Evolutionary conservation across 1,140 invertebrate genomes (phyloP).

Genomic region (Cherax destructor): DNA sequence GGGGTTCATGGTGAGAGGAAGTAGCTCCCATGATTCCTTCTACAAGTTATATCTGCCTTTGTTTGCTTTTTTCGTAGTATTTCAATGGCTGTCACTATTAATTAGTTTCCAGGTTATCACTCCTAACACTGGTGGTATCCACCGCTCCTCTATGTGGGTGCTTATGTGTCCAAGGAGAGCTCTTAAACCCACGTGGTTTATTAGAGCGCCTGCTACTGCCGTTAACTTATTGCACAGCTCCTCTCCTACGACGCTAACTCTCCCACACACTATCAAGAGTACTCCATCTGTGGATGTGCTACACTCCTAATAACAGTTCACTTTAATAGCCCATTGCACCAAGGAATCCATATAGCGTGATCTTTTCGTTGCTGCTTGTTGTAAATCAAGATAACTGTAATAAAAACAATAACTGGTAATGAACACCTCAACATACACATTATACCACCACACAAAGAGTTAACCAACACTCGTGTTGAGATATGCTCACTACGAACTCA

Average conservation of each 20-base stretch:
- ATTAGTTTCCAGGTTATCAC: no score
- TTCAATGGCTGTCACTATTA: neutral
- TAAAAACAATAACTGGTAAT: no score
- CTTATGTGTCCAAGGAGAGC: neutral
- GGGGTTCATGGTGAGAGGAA: constrained; percentile 29
- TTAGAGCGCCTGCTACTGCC: neutral
- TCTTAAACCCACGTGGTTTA: neutral
- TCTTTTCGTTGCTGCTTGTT: neutral
- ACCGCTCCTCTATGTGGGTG: no score
- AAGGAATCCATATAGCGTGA: neutral
- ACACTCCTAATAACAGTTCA: neutral
- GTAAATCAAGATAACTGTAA: neutral
- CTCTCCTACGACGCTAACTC: neutral
- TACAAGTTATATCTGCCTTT: neutral
- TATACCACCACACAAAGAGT: no score
- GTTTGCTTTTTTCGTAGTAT: neutral
- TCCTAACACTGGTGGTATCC: no score
- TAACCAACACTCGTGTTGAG: no score
- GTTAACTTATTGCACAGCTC: neutral
- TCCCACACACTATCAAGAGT: neutral
- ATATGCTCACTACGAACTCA: no score
- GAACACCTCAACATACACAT: no score
- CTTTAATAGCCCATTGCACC: neutral
- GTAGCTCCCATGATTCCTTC: neutral
- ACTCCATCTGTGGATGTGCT: neutral